Evolutionary conservation across 2,888 invertebrate species (phyloP), one percentile per base, ranked within the genome.

Genomic region (Leptinotarsa rubiginosa): DNA sequence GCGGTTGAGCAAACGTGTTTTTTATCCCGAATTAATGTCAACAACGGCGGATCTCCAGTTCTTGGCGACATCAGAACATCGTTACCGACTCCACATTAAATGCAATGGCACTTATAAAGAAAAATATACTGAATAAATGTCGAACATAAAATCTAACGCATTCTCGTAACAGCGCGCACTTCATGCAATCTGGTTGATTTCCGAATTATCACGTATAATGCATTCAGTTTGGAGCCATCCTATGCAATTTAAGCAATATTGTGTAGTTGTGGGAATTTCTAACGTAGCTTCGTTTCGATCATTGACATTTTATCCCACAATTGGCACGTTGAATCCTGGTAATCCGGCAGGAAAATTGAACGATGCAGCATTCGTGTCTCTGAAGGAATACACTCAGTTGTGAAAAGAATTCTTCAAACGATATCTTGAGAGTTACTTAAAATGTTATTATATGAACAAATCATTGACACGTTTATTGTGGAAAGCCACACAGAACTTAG

Each of bases 121-220:
- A 56, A 56, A 15, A 22, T 12, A 56, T 20, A 56, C 22, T 56
- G 4, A 13, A 22, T 56, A 56, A 56, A 56, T 22, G 56, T 15
- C 22, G 56, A 56, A 22, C 56, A 56, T 56, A 56, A 56, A 56
- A 56, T 56, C 56, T 56, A 56, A 56, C 56, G 56, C 22, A 56
- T 56, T 22, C 56, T 56, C 56, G 22, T 56, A 22, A 56, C 20
- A 22, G 56, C 12, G 56, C 12, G 22, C 56, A 25, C 56, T 56
- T 22, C 12, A 13, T 22, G 25, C 56, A 22, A 56, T 56, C 56
- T 56, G 56, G 4, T 15, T 22, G 56, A 56, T 20, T 15, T 56
- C 22, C 7, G 25, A 25, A 56, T 16, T 56, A 56, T 56, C 22
- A 56, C 22, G 22, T 56, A 56, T 56, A 25, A 22, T 56, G 56